Evolutionary conservation across 2,888 invertebrate genomes (phyloP).

Genomic region (Cosmia pyralina): DNA sequence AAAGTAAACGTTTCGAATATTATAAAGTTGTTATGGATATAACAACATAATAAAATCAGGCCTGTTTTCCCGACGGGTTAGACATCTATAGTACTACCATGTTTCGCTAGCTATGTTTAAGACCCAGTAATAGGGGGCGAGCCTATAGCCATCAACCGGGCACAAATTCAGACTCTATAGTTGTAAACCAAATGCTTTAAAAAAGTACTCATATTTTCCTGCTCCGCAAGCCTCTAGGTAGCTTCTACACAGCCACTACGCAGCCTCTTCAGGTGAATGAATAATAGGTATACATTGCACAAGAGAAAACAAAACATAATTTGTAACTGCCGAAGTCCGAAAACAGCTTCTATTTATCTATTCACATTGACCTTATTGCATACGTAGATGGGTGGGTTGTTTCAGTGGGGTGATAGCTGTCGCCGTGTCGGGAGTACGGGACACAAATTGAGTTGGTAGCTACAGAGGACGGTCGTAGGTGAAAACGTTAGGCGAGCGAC

Average conservation of each 20-base stretch:
- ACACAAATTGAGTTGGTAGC: constrained; percentile 73
- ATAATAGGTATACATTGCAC: neutral
- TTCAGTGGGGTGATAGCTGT: constrained; percentile 58
- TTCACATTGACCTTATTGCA: constrained; percentile 42
- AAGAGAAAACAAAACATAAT: constrained; percentile 7
- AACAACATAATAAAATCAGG: neutral
- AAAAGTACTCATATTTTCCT: neutral
- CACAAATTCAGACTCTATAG: neutral
- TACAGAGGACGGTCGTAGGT: constrained; percentile 82
- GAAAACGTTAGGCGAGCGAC: constrained; percentile 87
- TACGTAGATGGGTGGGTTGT: constrained; percentile 33
- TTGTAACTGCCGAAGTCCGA: constrained; percentile 14
- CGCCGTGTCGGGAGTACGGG: constrained; percentile 64
- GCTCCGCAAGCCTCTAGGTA: neutral
- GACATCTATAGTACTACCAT: neutral
- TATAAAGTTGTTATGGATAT: neutral
- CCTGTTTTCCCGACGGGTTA: neutral
- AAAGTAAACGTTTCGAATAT: no score
- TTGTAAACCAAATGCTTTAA: neutral
- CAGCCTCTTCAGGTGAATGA: neutral
- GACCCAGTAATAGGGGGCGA: neutral
- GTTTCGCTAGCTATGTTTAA: neutral
- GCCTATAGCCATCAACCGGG: neutral
- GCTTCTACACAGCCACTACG: neutral
- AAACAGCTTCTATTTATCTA: constrained; percentile 33